Conservation (phyloP, 2,113 vertebrate genomes). For the Eulemur rufifrons region DNA sequence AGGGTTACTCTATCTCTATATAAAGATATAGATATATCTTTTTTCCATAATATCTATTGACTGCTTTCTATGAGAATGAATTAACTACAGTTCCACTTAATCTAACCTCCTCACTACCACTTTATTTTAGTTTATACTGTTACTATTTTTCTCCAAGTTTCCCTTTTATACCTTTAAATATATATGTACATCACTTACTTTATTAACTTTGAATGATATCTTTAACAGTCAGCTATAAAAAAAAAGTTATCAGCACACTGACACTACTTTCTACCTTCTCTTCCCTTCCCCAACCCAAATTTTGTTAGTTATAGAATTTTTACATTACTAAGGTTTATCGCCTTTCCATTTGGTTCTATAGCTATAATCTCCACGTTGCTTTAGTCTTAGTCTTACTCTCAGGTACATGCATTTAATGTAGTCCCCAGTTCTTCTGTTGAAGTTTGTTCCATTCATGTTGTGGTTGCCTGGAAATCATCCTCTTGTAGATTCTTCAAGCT, state of each 20-base stretch:
- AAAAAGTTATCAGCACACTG: not conserved
- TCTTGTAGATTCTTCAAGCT: not conserved
- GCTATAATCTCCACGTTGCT: accelerated
- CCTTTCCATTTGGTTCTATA: not conserved
- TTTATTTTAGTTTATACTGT: not conserved
- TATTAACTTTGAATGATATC: constrained; percentile 16
- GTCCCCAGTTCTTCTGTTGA: not conserved
- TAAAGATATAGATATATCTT: not conserved
- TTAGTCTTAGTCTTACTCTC: not conserved
- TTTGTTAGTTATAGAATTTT: not conserved
- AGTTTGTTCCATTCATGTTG: not conserved
- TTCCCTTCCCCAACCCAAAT: not conserved
- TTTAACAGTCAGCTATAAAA: not conserved
- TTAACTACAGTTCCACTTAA: not conserved
- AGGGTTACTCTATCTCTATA: not conserved
- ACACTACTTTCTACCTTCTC: not conserved
- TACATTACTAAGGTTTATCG: not conserved
- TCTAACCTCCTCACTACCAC: not conserved
- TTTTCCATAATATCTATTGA: not conserved
- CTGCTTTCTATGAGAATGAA: constrained; percentile 23
- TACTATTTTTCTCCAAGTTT: constrained; percentile 28
- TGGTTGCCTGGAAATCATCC: not conserved
- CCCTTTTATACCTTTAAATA: not conserved
- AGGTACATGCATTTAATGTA: not conserved
- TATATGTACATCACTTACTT: not conserved